Percentiles rank a stretch among this genome's conserved stretches.
Conservation (phyloP, 2,888 invertebrate genomes). For the Gastracanthus pulcherrimus region DNA sequence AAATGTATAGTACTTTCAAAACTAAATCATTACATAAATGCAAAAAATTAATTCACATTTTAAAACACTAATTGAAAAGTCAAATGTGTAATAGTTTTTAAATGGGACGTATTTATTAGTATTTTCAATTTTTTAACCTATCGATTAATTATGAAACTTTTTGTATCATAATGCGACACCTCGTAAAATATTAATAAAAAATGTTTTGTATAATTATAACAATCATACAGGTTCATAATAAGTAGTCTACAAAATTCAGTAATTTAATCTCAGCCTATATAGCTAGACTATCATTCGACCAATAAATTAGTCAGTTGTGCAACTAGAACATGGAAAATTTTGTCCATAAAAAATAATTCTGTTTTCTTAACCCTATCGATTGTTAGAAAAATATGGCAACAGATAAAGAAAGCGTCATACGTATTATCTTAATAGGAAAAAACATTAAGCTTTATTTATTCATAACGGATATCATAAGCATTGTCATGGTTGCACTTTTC, state of each 20-base stretch:
- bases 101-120: too few species aligned
- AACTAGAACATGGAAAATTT: background rate
- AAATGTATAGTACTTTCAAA: background rate
- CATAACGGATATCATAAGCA: background rate
- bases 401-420: background rate
- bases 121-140: too few species aligned
- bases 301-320: background rate
- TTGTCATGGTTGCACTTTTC: constrained; percentile 68
- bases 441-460: background rate
- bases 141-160: too few species aligned
- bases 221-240: too few species aligned
- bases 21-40: background rate
- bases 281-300: too few species aligned
- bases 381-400: background rate
- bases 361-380: background rate
- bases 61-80: background rate
- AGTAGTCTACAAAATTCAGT: too few species aligned
- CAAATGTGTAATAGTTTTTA: background rate
- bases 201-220: too few species aligned
- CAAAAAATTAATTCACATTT: background rate
- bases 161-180: too few species aligned
- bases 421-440: background rate
- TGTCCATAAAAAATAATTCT: too few species aligned
- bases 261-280: too few species aligned
- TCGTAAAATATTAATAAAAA: too few species aligned